Base-by-base conservation (phyloP, 2,797 vertebrate genomes). In the Falco naumanni region DNA sequence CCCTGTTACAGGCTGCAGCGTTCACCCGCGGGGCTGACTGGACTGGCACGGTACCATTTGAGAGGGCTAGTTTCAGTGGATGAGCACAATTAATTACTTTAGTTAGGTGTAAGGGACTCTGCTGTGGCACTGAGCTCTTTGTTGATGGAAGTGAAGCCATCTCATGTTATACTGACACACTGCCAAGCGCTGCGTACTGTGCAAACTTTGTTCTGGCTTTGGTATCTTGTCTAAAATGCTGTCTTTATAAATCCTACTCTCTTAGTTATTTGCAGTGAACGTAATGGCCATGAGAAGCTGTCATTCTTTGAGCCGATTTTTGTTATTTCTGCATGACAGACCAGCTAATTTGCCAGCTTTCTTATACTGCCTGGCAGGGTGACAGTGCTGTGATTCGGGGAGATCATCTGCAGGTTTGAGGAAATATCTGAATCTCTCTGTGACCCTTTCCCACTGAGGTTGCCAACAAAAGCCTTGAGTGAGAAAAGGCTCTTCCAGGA, bases 21-120 rank as follows among this genome's bases (percentile, higher is more conserved):
- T 50, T 17, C 66, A 15, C 24, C 25, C 63, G 1, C 4, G 25
- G 54, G 9, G 50, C 13, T 61, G 66, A 4, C 63, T 33, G 86
- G 56, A 5, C 33, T 2, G 2, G 33, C 4, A 1, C 0, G 1
- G 70, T n/a, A 20, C 59, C 3, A 1, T 47, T 64, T n/a, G 66
- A 9, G 50, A 41, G 76, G 21, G 85, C 71, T 70, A 11, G n/a
- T 68, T 90, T 63, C 82, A 81, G 47, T 21, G 5, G 4, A 22
- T 41, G 70, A 78, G 69, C 80, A 14, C 15, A 14, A 47, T 60
- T 7, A 41, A 41, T 69, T 37, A 16, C 43, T 75, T 48, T 2
- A 21, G 25, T 11, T 34, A 60, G 47, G 17, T 41, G 28, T 2
- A 6, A 24, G 31, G 61, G 53, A 28, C 47, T 64, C 54, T 33